A percentile compares a stretch with the other conserved stretches of the same genome.
Conservation (phyloP, 2,797 vertebrate species). For the Anniella stebbinsi region DNA sequence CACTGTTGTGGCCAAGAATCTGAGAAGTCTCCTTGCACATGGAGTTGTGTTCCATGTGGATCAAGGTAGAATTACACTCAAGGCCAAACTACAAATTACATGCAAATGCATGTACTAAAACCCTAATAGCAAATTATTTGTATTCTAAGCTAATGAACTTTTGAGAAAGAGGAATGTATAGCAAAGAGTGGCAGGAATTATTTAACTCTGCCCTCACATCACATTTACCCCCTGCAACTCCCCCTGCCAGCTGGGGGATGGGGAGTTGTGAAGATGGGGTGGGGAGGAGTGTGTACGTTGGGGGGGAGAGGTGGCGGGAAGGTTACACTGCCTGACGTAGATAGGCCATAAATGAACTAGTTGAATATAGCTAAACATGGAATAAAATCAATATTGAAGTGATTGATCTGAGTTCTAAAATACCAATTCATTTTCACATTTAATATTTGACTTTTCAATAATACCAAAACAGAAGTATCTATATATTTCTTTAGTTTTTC, state of each 20-base stretch:
- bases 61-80: background rate
- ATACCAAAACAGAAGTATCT: conserved; percentile 24
- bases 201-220: background rate
- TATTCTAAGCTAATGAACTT: background rate
- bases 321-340: background rate
- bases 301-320: background rate
- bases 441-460: conserved; percentile 35
- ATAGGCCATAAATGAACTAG: background rate
- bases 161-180: background rate
- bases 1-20: background rate
- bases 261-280: background rate
- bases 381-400: background rate
- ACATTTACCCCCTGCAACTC: background rate
- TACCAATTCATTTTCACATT: conserved; percentile 37
- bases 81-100: background rate
- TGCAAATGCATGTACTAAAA: background rate
- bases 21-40: background rate
- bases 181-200: background rate
- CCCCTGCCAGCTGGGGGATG: background rate
- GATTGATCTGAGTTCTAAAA: background rate
- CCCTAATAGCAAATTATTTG: background rate
- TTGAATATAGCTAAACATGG: background rate
- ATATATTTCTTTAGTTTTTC: conserved; percentile 77
- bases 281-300: background rate
- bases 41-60: background rate